These are phyloP conservation scores for Dissostichus mawsoni DNA, from an alignment of 2,113 vertebrate genomes.

Conservation along the genomic window DNA sequence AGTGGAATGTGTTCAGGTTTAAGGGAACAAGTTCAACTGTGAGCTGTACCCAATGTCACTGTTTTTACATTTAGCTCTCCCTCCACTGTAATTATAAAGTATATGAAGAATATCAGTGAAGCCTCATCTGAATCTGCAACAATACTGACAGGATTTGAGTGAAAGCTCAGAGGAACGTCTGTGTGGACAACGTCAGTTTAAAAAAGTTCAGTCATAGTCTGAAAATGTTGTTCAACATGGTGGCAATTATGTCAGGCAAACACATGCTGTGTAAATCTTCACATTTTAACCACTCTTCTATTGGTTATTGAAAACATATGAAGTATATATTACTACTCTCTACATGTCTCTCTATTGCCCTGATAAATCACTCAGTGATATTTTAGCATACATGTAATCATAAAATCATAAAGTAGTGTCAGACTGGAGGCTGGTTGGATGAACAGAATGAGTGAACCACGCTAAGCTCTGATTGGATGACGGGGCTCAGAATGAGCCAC, in stretches of 20 bases:
- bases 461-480: slow-evolving; percentile 31
- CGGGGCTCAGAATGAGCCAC: not conserved
- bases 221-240: not conserved
- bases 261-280: not conserved
- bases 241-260: not conserved
- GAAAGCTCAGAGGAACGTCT: not conserved
- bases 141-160: not conserved
- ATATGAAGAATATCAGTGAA: too few species aligned
- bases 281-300: not conserved
- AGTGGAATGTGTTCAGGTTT: not conserved
- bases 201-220: not conserved
- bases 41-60: too few species aligned
- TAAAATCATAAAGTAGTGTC: not conserved
- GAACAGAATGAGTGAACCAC: slow-evolving; percentile 6
- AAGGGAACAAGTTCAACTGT: not conserved
- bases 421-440: not conserved
- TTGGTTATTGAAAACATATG: not conserved
- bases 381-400: not conserved
- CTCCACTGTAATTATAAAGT: too few species aligned
- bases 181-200: not conserved
- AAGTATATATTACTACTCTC: too few species aligned
- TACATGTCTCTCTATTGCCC: not conserved
- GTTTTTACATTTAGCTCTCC: too few species aligned
- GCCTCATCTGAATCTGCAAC: too few species aligned
- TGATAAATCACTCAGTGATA: not conserved